These are phyloP conservation scores for Cataglyphis rosenhaueri DNA, from an alignment of 2,888 invertebrate genomes.

Conservation along the genomic window DNA sequence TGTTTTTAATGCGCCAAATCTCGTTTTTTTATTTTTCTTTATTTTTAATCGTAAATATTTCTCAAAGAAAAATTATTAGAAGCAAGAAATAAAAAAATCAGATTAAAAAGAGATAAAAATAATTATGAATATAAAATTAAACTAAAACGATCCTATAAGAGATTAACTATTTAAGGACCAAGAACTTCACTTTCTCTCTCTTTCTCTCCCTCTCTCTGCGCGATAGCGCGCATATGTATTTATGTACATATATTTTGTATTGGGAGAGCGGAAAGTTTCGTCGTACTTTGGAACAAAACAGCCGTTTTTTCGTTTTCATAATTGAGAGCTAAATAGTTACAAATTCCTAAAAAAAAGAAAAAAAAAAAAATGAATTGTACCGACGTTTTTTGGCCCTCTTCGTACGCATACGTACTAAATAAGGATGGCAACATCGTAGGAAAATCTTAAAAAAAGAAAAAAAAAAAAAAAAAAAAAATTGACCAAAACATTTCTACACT, in stretches of 20 bases:
- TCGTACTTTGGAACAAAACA: slow-evolving; percentile 37
- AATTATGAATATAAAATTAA: slow-evolving; percentile 28
- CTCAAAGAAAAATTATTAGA: slow-evolving; percentile 15
- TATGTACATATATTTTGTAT: slow-evolving; percentile 57
- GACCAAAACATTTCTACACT: slow-evolving; percentile 7
- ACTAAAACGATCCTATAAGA: slow-evolving; percentile 31
- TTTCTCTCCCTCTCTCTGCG: neutral
- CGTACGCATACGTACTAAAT: neutral
- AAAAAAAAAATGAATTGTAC: slow-evolving; percentile 2
- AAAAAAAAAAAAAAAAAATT: neutral
- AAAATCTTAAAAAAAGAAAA: slow-evolving; percentile 17
- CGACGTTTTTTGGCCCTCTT: neutral
- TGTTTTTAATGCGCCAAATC: neutral
- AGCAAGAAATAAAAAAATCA: slow-evolving; percentile 17
- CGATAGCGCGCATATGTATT: slow-evolving; percentile 53
- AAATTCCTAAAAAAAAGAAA: neutral
- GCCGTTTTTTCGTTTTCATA: slow-evolving; percentile 1
- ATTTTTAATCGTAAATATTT: slow-evolving; percentile 20
- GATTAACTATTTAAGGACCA: slow-evolving; percentile 18
- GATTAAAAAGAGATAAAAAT: slow-evolving; percentile 33
- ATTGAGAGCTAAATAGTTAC: slow-evolving; percentile 1
- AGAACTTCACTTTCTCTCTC: slow-evolving; percentile 7
- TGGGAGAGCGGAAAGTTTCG: slow-evolving; percentile 53
- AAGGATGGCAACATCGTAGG: neutral
- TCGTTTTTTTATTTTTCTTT: slow-evolving; percentile 1